A percentile compares a stretch with the other conserved stretches of the same genome.
Evolutionary conservation across 2,113 vertebrate genomes (phyloP).

Genomic region (Kobus ellipsiprymnus): DNA sequence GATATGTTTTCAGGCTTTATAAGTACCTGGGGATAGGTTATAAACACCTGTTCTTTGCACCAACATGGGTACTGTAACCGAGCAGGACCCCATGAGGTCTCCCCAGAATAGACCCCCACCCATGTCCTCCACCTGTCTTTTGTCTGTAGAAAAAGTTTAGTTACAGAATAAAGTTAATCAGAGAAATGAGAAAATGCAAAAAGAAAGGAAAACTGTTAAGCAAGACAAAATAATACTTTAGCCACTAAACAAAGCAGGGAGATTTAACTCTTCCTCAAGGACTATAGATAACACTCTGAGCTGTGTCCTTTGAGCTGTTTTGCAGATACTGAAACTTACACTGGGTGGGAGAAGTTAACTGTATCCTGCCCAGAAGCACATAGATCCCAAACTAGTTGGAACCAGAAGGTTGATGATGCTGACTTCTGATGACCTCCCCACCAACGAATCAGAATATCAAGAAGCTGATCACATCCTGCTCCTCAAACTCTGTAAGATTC

Average conservation of each 20-base stretch:
- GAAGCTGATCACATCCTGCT: neutral
- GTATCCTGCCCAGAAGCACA: neutral
- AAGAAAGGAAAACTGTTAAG: neutral
- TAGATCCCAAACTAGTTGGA: neutral
- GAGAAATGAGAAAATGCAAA: neutral
- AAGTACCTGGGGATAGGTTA: neutral
- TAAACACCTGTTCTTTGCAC: neutral
- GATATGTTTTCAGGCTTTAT: neutral
- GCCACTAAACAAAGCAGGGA: neutral
- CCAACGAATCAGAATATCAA: neutral
- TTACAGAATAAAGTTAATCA: neutral
- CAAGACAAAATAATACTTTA: neutral
- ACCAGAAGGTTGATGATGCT: neutral
- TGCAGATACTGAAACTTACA: neutral
- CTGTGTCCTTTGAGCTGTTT: neutral
- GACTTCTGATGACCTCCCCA: neutral
- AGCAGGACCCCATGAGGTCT: neutral
- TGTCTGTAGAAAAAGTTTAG: neutral
- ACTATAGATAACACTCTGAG: neutral
- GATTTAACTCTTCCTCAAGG: neutral
- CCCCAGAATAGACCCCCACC: neutral
- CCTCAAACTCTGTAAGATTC: neutral
- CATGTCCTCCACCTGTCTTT: neutral
- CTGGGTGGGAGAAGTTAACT: neutral
- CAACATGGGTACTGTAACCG: neutral